Percentiles rank a stretch among this genome's conserved stretches.
Conservation (phyloP, 2,888 invertebrate genomes). For the Catocala sponsa region DNA sequence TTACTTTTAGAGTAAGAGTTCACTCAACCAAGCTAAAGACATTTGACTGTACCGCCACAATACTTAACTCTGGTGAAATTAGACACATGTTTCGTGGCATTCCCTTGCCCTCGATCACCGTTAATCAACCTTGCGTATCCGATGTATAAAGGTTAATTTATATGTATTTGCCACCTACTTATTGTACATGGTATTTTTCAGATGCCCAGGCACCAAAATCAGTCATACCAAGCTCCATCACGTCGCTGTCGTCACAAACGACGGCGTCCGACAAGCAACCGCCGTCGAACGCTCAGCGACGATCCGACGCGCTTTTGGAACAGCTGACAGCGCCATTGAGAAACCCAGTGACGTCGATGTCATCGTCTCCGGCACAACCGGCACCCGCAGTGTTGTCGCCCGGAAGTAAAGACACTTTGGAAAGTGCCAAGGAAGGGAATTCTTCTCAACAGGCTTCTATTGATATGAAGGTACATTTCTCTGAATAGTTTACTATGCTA, state of each 20-base stretch:
- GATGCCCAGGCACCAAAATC: slow-evolving; percentile 78
- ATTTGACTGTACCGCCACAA: too few relatives aligned
- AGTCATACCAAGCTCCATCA: slow-evolving; percentile 77
- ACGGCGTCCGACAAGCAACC: slow-evolving; percentile 74
- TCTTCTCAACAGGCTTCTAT: slow-evolving; percentile 69
- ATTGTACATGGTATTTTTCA: slow-evolving; percentile 29
- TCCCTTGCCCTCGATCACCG: too few relatives aligned
- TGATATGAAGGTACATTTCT: slow-evolving; percentile 76
- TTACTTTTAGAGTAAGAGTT: too few relatives aligned
- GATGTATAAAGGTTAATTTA: too few relatives aligned
- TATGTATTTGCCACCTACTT: too few relatives aligned
- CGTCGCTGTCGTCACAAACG: slow-evolving; percentile 76
- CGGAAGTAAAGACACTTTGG: slow-evolving; percentile 77
- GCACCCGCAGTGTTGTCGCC: slow-evolving; percentile 64
- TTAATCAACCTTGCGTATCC: too few relatives aligned
- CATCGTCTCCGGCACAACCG: slow-evolving; percentile 60
- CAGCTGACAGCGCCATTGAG: slow-evolving; percentile 79
- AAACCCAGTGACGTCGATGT: slow-evolving; percentile 68
- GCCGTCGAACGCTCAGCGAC: slow-evolving; percentile 76
- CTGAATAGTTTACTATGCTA: background rate
- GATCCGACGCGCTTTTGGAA: slow-evolving; percentile 81
- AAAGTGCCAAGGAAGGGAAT: slow-evolving; percentile 71
- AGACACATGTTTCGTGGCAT: too few relatives aligned
- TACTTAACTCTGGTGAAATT: too few relatives aligned
- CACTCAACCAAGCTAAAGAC: too few relatives aligned